Percentiles rank a stretch among this genome's conserved stretches.
These are phyloP conservation scores for Chrysomela aeneicollis DNA, from an alignment of 2,888 invertebrate species.

Conservation along the genomic window DNA sequence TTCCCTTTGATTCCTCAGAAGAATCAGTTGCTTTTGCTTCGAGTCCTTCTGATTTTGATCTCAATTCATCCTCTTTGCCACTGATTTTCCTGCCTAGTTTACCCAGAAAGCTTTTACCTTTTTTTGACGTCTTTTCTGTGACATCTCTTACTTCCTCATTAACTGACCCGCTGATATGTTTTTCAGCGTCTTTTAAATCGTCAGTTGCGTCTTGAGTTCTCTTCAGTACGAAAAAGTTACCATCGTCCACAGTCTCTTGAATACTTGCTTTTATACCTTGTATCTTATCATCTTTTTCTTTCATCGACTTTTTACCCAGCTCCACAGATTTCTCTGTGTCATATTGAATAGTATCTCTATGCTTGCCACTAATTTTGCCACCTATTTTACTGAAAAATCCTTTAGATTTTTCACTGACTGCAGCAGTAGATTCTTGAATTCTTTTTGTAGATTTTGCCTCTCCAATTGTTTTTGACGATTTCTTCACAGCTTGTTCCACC, in stretches of 20 bases:
- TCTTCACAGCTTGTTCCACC: conserved; percentile 12
- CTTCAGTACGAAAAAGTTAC: neutral
- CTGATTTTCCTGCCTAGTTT: conserved; percentile 32
- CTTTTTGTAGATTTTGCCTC: conserved; percentile 20
- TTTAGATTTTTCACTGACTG: conserved; percentile 20
- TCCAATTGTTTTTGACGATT: conserved; percentile 19
- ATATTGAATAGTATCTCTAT: conserved; percentile 38
- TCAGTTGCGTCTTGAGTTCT: neutral
- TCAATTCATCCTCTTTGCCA: conserved; percentile 34
- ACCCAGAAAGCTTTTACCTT: conserved; percentile 28
- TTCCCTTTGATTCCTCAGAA: neutral
- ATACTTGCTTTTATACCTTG: neutral
- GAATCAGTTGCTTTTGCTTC: neutral
- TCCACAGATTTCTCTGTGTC: conserved; percentile 31
- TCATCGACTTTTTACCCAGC: conserved; percentile 23
- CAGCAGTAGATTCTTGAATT: conserved; percentile 13
- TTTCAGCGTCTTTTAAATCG: neutral
- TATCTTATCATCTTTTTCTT: neutral
- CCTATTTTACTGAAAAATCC: conserved; percentile 36
- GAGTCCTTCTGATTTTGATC: conserved; percentile 16
- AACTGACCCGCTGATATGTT: neutral
- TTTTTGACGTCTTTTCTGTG: conserved; percentile 21
- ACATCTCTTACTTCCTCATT: neutral
- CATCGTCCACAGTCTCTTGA: neutral
- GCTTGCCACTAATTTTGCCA: conserved; percentile 27